phyloP scores from a whole-genome alignment of 2,113 vertebrate species.

The Gopherus evgoodei region DNA sequence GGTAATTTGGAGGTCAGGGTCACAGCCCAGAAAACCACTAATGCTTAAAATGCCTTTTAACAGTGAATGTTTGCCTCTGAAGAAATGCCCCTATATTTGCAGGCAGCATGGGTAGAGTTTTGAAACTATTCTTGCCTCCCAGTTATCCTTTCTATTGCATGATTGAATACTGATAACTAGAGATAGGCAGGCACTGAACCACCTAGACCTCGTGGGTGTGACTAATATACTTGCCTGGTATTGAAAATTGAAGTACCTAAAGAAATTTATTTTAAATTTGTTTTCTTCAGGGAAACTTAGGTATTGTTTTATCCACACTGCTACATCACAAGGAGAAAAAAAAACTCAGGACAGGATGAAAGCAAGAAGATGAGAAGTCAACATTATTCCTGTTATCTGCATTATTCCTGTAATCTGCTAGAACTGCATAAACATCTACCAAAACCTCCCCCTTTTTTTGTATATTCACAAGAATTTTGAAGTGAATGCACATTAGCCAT shows the following conservation, averaged over 20 bases:
- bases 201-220: conserved; percentile 49
- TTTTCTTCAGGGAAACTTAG: not conserved
- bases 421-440: not conserved
- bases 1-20: conserved; percentile 47
- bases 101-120: conserved; percentile 38
- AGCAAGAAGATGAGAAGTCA: not conserved
- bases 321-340: conserved; percentile 1
- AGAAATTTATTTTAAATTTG: conserved; percentile 37
- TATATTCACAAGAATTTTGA: conserved; percentile 21
- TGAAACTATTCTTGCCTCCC: conserved; percentile 37
- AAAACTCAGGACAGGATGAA: not conserved
- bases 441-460: not conserved
- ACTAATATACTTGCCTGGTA: conserved; percentile 29
- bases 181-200: conserved; percentile 27
- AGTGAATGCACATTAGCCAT: not conserved
- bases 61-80: conserved; percentile 40
- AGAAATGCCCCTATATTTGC: conserved; percentile 42
- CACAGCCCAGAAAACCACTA: conserved; percentile 22
- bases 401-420: not conserved
- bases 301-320: conserved; percentile 10
- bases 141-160: conserved; percentile 62
- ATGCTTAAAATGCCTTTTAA: conserved; percentile 8
- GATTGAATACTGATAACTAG: conserved; percentile 54
- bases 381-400: not conserved
- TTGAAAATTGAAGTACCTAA: conserved; percentile 48